Base-by-base conservation (phyloP, 2,113 vertebrate genomes). In the Corythornis cristatus region DNA sequence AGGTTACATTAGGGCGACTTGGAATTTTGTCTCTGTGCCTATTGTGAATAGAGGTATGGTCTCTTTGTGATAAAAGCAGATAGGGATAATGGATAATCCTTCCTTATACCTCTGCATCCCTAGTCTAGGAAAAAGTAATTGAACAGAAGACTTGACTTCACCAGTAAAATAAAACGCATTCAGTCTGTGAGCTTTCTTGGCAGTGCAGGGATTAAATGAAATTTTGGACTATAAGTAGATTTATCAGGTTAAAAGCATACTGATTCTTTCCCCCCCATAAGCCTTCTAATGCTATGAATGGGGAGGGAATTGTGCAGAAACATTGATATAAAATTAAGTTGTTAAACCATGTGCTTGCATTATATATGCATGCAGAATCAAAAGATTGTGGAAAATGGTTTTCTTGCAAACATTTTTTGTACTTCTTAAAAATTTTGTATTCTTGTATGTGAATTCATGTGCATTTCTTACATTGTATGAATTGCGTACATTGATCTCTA, bases 51-150 rank as follows among this genome's bases (percentile, higher is more conserved):
- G 67, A 87, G 18, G 54, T 64, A 91, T 74, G 89, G 84, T 77
- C 29, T 64, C 72, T 93, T 83, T 89, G 72, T 86, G 95, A 92
- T 95, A 92, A 91, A 87, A 93, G 83, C 3, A 13, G 25, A 28
- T 62, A 71, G 22, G 72, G 46, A 92, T 88, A 92, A 89, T 71
- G 46, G 78, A 85, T 93, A 93, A 94, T 94, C 67, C 60, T 28
- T 91, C 29, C 51, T 92, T 87, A 88, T 88, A 88, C 53, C 28
- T 15, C 67, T 35, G 46, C 29, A 54, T 83, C 46, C 51, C 11
- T n/a, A 48, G 60, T 66, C 84, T 76, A 67, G 76, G 71, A 85
- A 80, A 53, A 91, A 60, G 56, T 51, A 58, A 85, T 89, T 68
- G 86, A 73, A 79, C 20, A 29, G 35, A 92, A 84, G 54, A 54